Base-by-base conservation (phyloP, 1,140 invertebrate species). In the Cardiocondyla obscurior region DNA sequence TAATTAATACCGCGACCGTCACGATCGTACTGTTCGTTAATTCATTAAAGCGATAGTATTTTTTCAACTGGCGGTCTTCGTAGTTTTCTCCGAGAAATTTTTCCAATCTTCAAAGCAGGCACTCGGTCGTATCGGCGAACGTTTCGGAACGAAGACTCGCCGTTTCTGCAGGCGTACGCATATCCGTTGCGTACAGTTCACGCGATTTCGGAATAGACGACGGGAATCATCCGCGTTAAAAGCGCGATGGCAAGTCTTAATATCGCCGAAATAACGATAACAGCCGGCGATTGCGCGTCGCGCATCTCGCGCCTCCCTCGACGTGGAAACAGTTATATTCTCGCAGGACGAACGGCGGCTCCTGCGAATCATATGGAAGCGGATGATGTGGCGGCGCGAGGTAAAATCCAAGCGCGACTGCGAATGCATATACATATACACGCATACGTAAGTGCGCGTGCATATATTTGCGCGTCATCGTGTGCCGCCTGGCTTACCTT, bases 1-100 rank as follows among this genome's bases (percentile, higher is more conserved):
- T 84, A 87, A 87, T 87, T 87, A 87, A 87, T 74, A 57, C 69
- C 36, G 33, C 22, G 74, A 84, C 67, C 67, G 44, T 30, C 25
- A n/a, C 28, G 73, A 53, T 53, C 33, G 65, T 46, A 46, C 58
- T 42, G 57, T 64, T 64, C 5, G 28, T 62, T 39, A 64, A 72
- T 87, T 87, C 81, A 58, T 86, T 87, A 74, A 86, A 87, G 44
- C 70, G 14, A 1, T 8, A n/a, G 33, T 12, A 30, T 42, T 22
- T 51, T 49, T 62, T 28, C n/a, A 5, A 53, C 10, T 28, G 16
- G 1, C 25, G 2, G 2, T 10, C 49, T 58, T 44, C 10, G 2
- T 33, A 5, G 25, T 19, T 60, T 14, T 33, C n/a, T 30, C 14
- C 0, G 19, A 14, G 12, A 19, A 46, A 74, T 33, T 46, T 53